Conservation (phyloP, 2,888 invertebrate genomes). For the Limnephilus rhombicus region DNA sequence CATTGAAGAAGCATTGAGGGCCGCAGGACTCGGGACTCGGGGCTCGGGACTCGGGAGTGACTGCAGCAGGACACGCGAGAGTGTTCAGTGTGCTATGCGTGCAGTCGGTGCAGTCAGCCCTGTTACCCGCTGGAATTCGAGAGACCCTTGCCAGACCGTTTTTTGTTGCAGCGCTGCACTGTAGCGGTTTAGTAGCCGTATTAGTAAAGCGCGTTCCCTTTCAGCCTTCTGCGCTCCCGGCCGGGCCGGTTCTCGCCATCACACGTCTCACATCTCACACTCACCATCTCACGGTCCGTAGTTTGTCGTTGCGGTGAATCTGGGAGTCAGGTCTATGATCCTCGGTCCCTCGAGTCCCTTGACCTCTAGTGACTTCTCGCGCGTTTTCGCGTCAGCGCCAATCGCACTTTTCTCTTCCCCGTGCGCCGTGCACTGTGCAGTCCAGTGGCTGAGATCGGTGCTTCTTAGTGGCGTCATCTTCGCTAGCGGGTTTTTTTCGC, state of each 20-base stretch:
- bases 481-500: background rate
- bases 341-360: conserved; percentile 48
- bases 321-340: conserved; percentile 40
- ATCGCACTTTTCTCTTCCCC: conserved; percentile 4
- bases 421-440: background rate
- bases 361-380: conserved; percentile 38
- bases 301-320: conserved; percentile 28
- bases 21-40: background rate
- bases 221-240: conserved; percentile 17
- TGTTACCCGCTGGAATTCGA: background rate
- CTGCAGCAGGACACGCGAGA: background rate
- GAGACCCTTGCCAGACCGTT: conserved; percentile 7
- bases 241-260: conserved; percentile 5
- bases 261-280: background rate
- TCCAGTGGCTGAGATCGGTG: conserved; percentile 3
- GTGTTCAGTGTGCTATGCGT: background rate
- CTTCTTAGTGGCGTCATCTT: background rate
- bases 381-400: conserved; percentile 9
- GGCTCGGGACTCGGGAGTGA: no score
- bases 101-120: background rate
- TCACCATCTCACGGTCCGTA: background rate
- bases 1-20: background rate
- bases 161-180: conserved; percentile 21
- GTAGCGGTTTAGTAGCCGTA: conserved; percentile 29
- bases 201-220: conserved; percentile 30